Evolutionary conservation across 2,797 vertebrate species (phyloP).

Genomic region (Lutjanus campechanus): DNA sequence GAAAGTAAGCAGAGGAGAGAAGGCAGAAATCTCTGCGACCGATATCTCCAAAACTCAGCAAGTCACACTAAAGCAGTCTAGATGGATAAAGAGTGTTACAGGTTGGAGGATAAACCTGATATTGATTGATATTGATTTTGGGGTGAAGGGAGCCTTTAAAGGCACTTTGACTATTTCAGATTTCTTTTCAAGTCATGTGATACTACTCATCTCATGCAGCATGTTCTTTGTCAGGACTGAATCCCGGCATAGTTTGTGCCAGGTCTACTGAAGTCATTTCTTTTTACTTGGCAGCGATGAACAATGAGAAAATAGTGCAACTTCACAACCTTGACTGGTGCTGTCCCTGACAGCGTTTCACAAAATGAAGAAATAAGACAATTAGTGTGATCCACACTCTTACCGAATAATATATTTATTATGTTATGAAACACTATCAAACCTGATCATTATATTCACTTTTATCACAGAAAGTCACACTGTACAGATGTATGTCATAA

Average conservation of each 20-base stretch:
- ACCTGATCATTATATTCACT: slow-evolving; percentile 55
- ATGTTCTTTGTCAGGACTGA: no score
- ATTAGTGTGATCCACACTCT: not conserved
- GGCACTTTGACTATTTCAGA: not conserved
- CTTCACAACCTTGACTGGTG: not conserved
- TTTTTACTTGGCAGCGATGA: not conserved
- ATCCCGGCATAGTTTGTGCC: not conserved
- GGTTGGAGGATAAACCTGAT: no score
- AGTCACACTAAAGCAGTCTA: no score
- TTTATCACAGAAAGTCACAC: slow-evolving; percentile 66
- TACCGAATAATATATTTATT: slow-evolving; percentile 69
- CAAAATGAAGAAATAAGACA: slow-evolving; percentile 16
- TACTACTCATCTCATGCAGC: not conserved
- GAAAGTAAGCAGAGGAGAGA: no score
- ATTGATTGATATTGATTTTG: no score
- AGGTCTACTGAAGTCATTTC: not conserved
- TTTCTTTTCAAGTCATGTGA: not conserved
- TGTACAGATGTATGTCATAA: slow-evolving; percentile 54
- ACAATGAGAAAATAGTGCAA: not conserved
- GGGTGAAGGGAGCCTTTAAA: no score
- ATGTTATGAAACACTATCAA: slow-evolving; percentile 63
- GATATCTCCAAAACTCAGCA: no score
- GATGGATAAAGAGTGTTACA: no score
- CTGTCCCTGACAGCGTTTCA: not conserved
- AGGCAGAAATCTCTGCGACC: no score